Percentiles rank a stretch among this genome's conserved stretches.
Conservation (phyloP, 2,888 invertebrate species). For the Stegophylla sp. region DNA sequence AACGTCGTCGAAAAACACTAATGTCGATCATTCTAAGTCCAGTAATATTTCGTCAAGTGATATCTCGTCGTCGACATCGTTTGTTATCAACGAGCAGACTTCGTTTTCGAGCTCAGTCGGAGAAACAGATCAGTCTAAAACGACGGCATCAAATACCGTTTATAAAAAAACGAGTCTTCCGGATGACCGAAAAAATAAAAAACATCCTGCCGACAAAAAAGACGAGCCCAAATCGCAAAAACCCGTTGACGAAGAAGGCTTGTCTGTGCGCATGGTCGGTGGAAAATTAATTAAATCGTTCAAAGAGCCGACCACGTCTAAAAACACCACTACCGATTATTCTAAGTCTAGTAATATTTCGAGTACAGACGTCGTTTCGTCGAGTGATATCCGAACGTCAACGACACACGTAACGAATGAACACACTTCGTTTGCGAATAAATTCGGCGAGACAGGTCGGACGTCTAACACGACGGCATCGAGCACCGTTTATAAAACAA, state of each 20-base stretch:
- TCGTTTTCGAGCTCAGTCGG: not conserved
- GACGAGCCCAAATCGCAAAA: not conserved
- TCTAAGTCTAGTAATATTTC: not conserved
- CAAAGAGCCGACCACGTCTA: not conserved
- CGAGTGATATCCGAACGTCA: not conserved
- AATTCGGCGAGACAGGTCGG: not conserved
- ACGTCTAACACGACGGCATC: not conserved
- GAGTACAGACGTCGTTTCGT: not conserved
- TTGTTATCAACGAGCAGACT: not conserved
- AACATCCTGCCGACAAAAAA: not conserved
- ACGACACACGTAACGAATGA: not conserved
- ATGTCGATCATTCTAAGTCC: not conserved
- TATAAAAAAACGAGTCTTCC: not conserved
- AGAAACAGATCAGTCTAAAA: not conserved
- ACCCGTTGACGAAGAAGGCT: slow-evolving; percentile 5
- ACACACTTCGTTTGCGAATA: not conserved
- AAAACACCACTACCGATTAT: not conserved
- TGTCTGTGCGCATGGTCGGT: slow-evolving; percentile 60
- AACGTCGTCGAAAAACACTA: not conserved
- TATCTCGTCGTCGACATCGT: not conserved
- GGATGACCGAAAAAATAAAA: not conserved
- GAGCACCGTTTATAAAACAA: not conserved
- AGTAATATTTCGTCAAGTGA: not conserved
- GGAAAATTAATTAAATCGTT: slow-evolving; percentile 60
- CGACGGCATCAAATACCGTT: not conserved